Evolutionary conservation across 2,888 invertebrate genomes (phyloP).

Genomic region (Nycteola revayana): DNA sequence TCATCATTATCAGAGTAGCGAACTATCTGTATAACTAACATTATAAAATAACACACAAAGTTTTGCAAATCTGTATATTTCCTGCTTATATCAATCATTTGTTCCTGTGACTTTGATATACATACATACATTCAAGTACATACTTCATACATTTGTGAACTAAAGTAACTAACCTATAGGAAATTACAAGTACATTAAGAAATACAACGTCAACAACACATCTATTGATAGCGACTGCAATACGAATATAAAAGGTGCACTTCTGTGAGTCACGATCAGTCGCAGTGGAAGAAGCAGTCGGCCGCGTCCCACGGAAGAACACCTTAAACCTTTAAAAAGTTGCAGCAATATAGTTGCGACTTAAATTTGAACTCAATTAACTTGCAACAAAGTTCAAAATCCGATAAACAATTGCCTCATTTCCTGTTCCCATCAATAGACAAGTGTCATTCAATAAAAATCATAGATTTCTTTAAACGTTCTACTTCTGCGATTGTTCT

Average conservation of each 20-base stretch:
- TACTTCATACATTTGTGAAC: slow-evolving; percentile 38
- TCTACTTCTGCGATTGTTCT: slow-evolving; percentile 18
- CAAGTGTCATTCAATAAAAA: too few relatives aligned
- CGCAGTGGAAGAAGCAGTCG: too few relatives aligned
- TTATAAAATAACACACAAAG: slow-evolving; percentile 35
- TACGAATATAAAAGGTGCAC: neutral
- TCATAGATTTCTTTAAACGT: too few relatives aligned
- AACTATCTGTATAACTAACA: neutral
- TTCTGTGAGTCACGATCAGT: too few relatives aligned
- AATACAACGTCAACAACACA: slow-evolving; percentile 24
- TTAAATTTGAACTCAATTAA: too few relatives aligned
- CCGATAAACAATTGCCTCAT: too few relatives aligned
- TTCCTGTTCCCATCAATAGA: too few relatives aligned
- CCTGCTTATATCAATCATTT: slow-evolving; percentile 45
- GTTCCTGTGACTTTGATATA: slow-evolving; percentile 43
- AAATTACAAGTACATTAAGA: slow-evolving; percentile 33
- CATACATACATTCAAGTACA: slow-evolving; percentile 43
- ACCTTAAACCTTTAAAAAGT: too few relatives aligned
- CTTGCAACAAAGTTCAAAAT: too few relatives aligned
- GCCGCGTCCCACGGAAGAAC: too few relatives aligned
- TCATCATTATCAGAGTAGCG: too few relatives aligned
- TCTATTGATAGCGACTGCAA: slow-evolving; percentile 14
- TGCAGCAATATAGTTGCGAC: too few relatives aligned
- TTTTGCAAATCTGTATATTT: slow-evolving; percentile 70
- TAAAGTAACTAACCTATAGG: slow-evolving; percentile 42